Base-by-base conservation (phyloP, 1,140 invertebrate species). In the Hylaeus volcanicus region DNA sequence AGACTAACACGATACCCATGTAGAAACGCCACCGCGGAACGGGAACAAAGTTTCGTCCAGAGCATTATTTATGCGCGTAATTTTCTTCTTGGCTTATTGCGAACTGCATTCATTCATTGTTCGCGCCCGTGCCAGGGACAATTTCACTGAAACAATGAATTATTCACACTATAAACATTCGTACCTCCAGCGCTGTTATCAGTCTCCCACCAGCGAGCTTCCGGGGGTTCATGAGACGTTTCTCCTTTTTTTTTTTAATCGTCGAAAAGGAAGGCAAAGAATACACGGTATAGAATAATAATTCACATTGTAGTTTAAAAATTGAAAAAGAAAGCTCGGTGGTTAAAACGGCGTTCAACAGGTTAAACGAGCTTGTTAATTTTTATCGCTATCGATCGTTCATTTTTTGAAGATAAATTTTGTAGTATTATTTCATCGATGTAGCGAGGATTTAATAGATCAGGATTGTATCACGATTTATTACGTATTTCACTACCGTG, bases 61-160 rank as follows among this genome's bases (percentile, higher is more conserved):
- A 51, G 45, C 81, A 80, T 86, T 86, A 86, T 86, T 86, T 86
- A 84, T 82, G 73, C 61, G 71, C 61, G 83, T 78, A 86, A 86
- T 86, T 85, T 86, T 86, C 83, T 74, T 85, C 83, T 61, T 61
- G 84, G 84, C 84, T 85, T 82, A 82, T 74, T 60, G 83, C 84
- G 75, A 86, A 85, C 83, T 85, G 79, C 74, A 78, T 86, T 78
- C 79, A 71, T 85, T 85, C 79, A 79, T 85, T 86, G 84, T 85
- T 74, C 66, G 45, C 74, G 66, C 74, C 64, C 70, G 74, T 60
- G 74, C 81, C 65, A 26, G 72, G 72, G 79, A 77, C 79, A 85
- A 86, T 86, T 86, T 85, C 83, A 58, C 70, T 48, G 69, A 70
- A 80, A 85, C 79, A 56, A 85, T 77, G 70, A 79, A 85, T 85